A percentile compares a stretch with the other conserved stretches of the same genome.
These are phyloP conservation scores for Zonitis immaculata DNA, from an alignment of 2,888 invertebrate species.

Conservation along the genomic window DNA sequence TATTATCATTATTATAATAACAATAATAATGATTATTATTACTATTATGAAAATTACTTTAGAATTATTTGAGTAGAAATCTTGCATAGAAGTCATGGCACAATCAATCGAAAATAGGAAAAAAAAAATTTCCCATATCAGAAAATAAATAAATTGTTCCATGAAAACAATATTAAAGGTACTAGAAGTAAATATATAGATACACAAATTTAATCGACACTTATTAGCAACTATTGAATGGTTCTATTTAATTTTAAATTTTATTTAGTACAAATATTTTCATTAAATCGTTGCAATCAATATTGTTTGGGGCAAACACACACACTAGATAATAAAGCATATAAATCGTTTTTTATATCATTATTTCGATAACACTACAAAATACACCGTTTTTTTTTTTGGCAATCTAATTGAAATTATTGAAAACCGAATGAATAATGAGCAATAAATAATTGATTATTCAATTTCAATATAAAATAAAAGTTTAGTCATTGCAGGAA, in stretches of 20 bases:
- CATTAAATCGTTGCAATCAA: conserved; percentile 42
- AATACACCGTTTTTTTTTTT: conserved; percentile 9
- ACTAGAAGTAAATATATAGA: conserved; percentile 16
- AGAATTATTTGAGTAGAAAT: conserved; percentile 24
- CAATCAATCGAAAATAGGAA: conserved; percentile 10
- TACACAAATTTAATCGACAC: conserved; percentile 26
- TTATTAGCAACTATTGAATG: conserved; percentile 30
- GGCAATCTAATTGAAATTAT: conserved; percentile 14
- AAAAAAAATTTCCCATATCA: not conserved
- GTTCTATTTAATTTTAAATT: conserved; percentile 24
- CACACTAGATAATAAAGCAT: conserved; percentile 35
- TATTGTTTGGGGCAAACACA: conserved; percentile 32
- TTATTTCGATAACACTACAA: conserved; percentile 14
- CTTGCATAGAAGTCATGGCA: conserved; percentile 25
- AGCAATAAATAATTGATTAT: conserved; percentile 19
- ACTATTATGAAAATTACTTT: conserved; percentile 28
- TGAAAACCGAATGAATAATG: conserved; percentile 16
- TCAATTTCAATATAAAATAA: conserved; percentile 14
- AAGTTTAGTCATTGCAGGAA: conserved; percentile 11
- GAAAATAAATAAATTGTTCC: conserved; percentile 11
- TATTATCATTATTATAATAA: no score
- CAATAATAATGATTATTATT: no score
- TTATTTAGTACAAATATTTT: conserved; percentile 37
- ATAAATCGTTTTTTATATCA: conserved; percentile 15
- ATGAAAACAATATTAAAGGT: conserved; percentile 15